phyloP scores from a whole-genome alignment of 1,140 invertebrate species.

The Wiebesia pumilae region DNA sequence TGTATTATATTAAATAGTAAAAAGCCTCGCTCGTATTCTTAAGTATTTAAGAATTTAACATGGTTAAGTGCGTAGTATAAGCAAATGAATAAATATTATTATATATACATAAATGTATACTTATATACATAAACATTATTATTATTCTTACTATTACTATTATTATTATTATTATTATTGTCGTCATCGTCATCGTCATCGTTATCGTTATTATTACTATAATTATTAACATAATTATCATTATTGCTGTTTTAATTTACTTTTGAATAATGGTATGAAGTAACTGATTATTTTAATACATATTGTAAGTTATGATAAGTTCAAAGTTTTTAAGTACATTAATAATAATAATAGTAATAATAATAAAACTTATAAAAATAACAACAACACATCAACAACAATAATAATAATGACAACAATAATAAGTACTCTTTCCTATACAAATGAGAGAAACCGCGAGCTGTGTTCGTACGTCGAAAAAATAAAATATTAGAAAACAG shows the following conservation, averaged over 20 bases:
- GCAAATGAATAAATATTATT: slow-evolving; percentile 60
- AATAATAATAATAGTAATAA: not conserved
- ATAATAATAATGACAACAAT: slow-evolving; percentile 12
- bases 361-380: not conserved
- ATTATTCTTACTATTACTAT: slow-evolving; percentile 50
- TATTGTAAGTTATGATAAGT: not conserved
- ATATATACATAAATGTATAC: slow-evolving; percentile 58
- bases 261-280: not conserved
- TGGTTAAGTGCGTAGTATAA: slow-evolving; percentile 60
- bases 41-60: slow-evolving; percentile 68
- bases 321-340: not conserved
- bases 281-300: not conserved
- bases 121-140: slow-evolving; percentile 56
- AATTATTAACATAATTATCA: not conserved
- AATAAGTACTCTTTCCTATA: slow-evolving; percentile 34
- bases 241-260: slow-evolving; percentile 1
- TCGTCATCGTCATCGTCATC: not conserved
- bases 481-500: slow-evolving; percentile 17
- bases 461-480: slow-evolving; percentile 25
- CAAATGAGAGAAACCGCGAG: slow-evolving; percentile 34
- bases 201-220: not conserved
- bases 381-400: not conserved
- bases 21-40: slow-evolving; percentile 70
- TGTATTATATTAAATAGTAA: slow-evolving; percentile 64
- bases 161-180: slow-evolving; percentile 42